These are phyloP conservation scores for Puma concolor DNA, from an alignment of 2,113 vertebrate genomes.

Conservation along the genomic window DNA sequence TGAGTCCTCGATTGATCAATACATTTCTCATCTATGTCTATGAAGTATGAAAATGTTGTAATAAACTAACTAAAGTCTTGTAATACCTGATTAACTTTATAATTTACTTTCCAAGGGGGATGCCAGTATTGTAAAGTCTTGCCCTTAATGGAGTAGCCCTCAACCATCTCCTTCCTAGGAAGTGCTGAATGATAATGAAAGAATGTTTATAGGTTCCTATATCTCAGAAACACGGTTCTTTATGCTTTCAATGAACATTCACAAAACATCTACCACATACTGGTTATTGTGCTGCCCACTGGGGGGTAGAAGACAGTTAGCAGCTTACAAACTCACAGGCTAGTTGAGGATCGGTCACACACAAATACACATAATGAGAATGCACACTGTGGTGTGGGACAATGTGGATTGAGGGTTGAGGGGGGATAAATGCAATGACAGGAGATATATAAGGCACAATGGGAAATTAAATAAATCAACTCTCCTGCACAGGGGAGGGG, in stretches of 20 bases:
- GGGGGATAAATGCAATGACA: neutral
- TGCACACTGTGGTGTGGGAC: neutral
- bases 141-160: neutral
- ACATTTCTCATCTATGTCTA: neutral
- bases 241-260: neutral
- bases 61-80: neutral
- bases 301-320: neutral
- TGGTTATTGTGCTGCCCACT: too few relatives aligned
- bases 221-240: neutral
- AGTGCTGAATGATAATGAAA: neutral
- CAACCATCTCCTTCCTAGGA: neutral
- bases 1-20: neutral
- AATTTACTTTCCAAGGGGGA: neutral
- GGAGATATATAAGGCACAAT: neutral
- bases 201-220: neutral
- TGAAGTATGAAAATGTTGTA: neutral
- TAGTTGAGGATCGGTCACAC: neutral
- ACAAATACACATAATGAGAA: neutral
- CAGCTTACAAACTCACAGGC: neutral
- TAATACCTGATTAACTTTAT: neutral
- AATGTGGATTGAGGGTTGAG: too few relatives aligned
- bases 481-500: neutral
- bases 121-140: neutral
- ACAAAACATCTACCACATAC: neutral
- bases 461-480: neutral